phyloP scores from a whole-genome alignment of 2,888 invertebrate genomes.

The Sympetrum striolatum region DNA sequence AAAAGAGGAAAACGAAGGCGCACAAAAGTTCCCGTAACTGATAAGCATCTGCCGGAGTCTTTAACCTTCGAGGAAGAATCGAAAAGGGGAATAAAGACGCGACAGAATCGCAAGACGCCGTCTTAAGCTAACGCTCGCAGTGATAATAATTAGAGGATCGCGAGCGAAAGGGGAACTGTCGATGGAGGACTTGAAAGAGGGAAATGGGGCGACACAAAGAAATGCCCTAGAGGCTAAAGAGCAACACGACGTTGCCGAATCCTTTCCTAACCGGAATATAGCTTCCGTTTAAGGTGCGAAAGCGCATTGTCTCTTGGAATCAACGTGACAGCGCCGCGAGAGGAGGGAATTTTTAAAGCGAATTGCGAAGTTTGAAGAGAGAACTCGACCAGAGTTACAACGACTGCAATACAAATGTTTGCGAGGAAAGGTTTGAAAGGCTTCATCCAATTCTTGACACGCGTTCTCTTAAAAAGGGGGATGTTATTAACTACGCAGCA shows the following conservation, averaged over 20 bases:
- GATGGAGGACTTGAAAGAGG: background rate
- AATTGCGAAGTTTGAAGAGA: background rate
- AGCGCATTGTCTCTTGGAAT: background rate
- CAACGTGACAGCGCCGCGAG: slow-evolving; percentile 5
- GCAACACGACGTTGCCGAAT: background rate
- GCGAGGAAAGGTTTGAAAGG: no score
- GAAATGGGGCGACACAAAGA: no score
- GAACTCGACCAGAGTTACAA: no score
- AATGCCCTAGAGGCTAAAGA: background rate
- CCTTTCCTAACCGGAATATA: background rate
- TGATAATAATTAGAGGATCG: slow-evolving; percentile 7
- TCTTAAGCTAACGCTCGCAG: background rate
- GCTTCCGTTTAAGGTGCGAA: background rate
- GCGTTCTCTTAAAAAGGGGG: no score
- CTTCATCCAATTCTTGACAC: no score
- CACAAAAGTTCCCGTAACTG: background rate
- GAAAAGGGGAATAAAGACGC: background rate
- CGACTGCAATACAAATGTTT: no score
- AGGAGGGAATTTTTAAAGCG: background rate
- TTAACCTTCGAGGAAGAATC: background rate
- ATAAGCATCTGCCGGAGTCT: background rate
- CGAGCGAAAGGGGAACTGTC: background rate
- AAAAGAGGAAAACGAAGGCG: background rate
- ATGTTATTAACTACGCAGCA: no score
- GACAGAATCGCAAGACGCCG: background rate